phyloP scores from a whole-genome alignment of 92 coral and sea anemone genomes.

The Micromussa lordhowensis region DNA sequence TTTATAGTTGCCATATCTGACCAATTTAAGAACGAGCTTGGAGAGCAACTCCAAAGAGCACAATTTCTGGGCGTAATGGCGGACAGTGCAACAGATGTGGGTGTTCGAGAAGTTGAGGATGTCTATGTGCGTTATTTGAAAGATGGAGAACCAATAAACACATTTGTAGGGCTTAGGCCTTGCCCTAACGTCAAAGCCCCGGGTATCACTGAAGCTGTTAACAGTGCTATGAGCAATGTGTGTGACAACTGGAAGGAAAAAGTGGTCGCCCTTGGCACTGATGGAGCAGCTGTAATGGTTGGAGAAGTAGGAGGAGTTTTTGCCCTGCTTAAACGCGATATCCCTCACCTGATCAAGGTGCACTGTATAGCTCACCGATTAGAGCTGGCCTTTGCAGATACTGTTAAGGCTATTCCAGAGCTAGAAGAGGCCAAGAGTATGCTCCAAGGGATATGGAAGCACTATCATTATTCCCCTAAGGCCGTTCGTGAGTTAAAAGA shows the following conservation, averaged over 20 bases:
- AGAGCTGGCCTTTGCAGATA: no score
- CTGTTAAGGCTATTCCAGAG: no score
- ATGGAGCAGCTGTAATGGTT: slow-evolving; percentile 62
- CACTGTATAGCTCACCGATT: no score
- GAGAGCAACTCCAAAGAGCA: slow-evolving; percentile 21
- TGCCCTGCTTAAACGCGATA: slow-evolving; percentile 39
- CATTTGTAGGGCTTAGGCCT: slow-evolving; percentile 55
- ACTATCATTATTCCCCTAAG: no score
- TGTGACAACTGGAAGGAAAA: slow-evolving; percentile 35
- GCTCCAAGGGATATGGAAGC: no score
- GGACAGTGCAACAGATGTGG: no score
- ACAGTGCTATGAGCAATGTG: slow-evolving; percentile 46
- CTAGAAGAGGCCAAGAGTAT: no score
- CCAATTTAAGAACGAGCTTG: no score
- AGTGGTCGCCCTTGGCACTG: slow-evolving; percentile 54
- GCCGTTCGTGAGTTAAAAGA: no score
- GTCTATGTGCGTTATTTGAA: no score
- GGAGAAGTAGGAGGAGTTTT: slow-evolving; percentile 43
- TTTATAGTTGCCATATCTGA: slow-evolving; percentile 24
- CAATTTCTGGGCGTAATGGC: slow-evolving; percentile 27
- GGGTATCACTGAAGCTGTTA: slow-evolving; percentile 46
- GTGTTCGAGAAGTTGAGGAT: no score
- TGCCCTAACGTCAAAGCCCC: slow-evolving; percentile 48
- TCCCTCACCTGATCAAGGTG: slow-evolving; percentile 49
- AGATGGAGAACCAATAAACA: slow-evolving; percentile 12